Evolutionary conservation across 1,140 invertebrate genomes (phyloP).

Genomic region (Drosophila kurseongensis): DNA sequence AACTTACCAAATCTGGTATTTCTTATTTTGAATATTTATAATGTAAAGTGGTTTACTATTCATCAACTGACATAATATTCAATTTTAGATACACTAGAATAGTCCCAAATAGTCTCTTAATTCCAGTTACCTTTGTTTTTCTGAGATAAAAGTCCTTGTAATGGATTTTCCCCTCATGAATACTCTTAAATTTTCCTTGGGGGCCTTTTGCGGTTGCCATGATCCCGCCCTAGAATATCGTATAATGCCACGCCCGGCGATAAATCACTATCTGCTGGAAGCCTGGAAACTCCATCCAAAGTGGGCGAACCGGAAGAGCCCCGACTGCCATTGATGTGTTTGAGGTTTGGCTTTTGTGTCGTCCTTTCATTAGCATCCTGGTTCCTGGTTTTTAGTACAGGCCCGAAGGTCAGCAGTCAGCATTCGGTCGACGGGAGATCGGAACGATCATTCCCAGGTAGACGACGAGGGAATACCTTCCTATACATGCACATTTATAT

Average conservation of each 20-base stretch:
- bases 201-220: constrained; percentile 10
- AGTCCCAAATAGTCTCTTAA: too few relatives aligned
- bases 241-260: constrained; percentile 21
- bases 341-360: constrained; percentile 74
- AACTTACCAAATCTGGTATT: too few relatives aligned
- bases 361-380: constrained; percentile 61
- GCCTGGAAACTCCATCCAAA: constrained; percentile 13
- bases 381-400: constrained; percentile 19
- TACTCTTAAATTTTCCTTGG: background rate
- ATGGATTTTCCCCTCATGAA: background rate
- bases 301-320: constrained; percentile 49
- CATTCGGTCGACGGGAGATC: constrained; percentile 25
- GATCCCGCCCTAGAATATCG: constrained; percentile 35
- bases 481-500: constrained; percentile 1
- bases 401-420: constrained; percentile 65
- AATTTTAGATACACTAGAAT: too few relatives aligned
- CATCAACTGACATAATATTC: too few relatives aligned
- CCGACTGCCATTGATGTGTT: constrained; percentile 39
- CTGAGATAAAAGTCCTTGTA: background rate
- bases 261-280: constrained; percentile 46
- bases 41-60: too few relatives aligned
- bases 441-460: constrained; percentile 44
- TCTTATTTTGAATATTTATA: too few relatives aligned
- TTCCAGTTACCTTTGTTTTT: background rate
- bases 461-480: constrained; percentile 30